Base-by-base conservation (phyloP, 2,113 vertebrate species). In the Ailuropoda melanoleuca region DNA sequence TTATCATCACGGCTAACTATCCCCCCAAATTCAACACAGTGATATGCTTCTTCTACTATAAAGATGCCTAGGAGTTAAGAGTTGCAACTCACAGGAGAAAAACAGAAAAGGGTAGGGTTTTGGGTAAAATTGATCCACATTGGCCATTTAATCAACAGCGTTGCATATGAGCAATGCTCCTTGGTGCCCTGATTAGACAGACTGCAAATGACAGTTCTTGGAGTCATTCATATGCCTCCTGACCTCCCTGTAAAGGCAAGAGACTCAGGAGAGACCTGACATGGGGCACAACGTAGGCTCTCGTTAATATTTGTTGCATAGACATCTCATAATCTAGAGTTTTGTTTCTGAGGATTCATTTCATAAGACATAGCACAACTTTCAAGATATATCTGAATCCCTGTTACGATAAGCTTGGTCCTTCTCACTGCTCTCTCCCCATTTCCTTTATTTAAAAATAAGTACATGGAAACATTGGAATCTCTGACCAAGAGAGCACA, bases 401-500 rank as follows among this genome's bases (percentile, higher is more conserved):
- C 50, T 14, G 46, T 34, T 55, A 5, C 0, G 18, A 23, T 29
- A 43, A 26, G 34, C 4, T 15, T 21, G 3, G 10, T 5, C 13
- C 9, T 19, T 70, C 21, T 62, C 21, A 1, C 58, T 50, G 74
- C 53, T 24, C 43, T 75, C 43, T 85, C 19, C 3, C 37, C n/a
- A 5, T 78, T 12, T 24, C 26, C 53, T 90, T 88, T 50, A 48
- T 89, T 90, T 78, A 95, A 88, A 97, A 92, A 85, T 17, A 90
- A 70, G 82, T 46, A 46, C 66, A 10, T 2, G 4, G 90, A 92
- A 50, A 37, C 78, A 39, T 14, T 39, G 77, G 74, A 58, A 8
- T 80, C 78, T 62, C 74, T 39, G 66, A 87, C 70, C 88, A 31
- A 37, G 72, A 46, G 72, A 11, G 6, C 14, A 17, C 53, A 34